phyloP scores from a whole-genome alignment of 1,140 invertebrate genomes.

The Heterodera carotae region DNA sequence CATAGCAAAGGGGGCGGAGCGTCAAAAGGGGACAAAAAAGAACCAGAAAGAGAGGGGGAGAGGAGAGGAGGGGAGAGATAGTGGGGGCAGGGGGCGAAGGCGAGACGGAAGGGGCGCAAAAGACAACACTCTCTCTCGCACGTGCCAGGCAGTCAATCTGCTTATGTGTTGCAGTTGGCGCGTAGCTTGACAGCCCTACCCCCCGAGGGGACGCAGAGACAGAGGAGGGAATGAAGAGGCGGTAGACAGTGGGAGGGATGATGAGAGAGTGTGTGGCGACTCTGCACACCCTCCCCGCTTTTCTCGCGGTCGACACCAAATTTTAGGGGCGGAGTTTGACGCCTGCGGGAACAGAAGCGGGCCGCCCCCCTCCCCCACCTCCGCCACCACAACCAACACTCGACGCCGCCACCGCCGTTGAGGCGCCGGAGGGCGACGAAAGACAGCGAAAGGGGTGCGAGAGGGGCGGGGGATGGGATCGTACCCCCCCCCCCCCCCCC shows the following conservation, averaged over 20 bases:
- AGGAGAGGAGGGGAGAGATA: not conserved
- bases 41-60: not conserved
- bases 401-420: not conserved
- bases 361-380: not conserved
- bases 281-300: not conserved
- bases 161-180: constrained; percentile 30
- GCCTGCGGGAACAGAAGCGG: constrained; percentile 21
- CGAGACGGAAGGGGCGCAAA: not conserved
- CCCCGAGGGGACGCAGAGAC: not conserved
- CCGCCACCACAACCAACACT: too few relatives aligned
- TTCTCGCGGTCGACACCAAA: constrained; percentile 18
- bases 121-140: constrained; percentile 2
- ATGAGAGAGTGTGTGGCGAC: not conserved
- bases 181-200: constrained; percentile 21
- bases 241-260: not conserved
- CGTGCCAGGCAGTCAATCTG: constrained; percentile 18
- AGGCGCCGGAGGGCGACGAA: not conserved
- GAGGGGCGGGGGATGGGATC: not conserved
- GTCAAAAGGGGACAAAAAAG: not conserved
- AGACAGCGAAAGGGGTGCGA: not conserved
- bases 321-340: constrained; percentile 32
- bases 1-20: not conserved
- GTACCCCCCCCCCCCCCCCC: not conserved
- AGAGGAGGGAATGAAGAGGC: not conserved
- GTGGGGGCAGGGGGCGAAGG: not conserved